Conservation (phyloP, 2,113 vertebrate genomes). For the Perognathus longimembris region DNA sequence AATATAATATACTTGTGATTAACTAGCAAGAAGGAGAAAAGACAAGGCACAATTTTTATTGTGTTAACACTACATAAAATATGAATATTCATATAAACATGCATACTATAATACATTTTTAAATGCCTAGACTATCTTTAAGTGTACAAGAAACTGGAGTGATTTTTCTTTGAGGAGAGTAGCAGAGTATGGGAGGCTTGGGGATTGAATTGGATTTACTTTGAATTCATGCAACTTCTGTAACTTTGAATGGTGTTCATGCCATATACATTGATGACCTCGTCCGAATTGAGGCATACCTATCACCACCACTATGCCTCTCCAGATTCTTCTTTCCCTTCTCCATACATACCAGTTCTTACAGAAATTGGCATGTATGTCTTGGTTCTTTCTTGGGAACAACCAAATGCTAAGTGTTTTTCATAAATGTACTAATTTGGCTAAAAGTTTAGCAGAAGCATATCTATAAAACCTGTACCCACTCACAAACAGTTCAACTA, state of each 20-base stretch:
- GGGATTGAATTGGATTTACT: neutral
- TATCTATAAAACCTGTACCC: constrained; percentile 17
- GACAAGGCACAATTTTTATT: neutral
- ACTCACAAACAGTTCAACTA: constrained; percentile 48
- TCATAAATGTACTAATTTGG: constrained; percentile 49
- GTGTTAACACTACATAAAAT: neutral
- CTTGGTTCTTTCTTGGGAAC: neutral
- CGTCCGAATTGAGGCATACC: neutral
- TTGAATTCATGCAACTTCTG: neutral
- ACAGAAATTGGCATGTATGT: neutral
- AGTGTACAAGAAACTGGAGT: neutral
- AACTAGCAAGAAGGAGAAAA: neutral
- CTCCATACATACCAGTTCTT: neutral
- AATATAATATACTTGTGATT: neutral
- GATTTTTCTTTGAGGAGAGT: neutral
- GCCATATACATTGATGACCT: neutral
- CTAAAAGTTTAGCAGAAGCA: neutral
- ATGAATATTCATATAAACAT: neutral
- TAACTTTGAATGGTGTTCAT: neutral
- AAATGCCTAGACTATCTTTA: neutral
- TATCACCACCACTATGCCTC: neutral
- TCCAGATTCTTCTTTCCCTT: neutral
- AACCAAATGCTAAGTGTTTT: constrained; percentile 32
- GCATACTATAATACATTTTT: neutral
- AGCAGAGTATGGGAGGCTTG: neutral